Evolutionary conservation across 1,140 invertebrate species (phyloP), one percentile per base, ranked within the genome.

Genomic region (Drosophila dunni): DNA sequence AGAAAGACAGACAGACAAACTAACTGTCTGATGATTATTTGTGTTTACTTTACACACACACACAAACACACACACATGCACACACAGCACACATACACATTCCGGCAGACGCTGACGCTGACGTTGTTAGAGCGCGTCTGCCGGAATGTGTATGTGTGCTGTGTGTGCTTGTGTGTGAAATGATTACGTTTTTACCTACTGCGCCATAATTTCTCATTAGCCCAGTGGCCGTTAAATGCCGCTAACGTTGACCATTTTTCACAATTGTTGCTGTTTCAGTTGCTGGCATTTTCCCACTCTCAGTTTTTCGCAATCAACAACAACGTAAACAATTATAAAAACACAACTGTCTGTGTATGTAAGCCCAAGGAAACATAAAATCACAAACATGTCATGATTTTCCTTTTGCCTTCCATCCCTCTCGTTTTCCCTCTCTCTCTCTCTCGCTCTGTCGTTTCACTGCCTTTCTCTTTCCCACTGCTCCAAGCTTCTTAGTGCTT

Each of bases 1-100:
- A 29, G 24, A 29, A 29, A 29, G 24, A 72, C 75, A 79, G 75
- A 79, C 57, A 54, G 69, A 58, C 51, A 82, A 78, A 88, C 79
- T 78, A 68, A 83, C 83, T 83, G 83, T 88, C 83, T 86, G 83
- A 79, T 88, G 83, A 88, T 89, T 88, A 89, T 88, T 88, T 88
- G 84, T 88, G 64, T 88, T 88, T 83, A 71, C 80, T 78, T 78
- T 75, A 29, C 57, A 17, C 60, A 60, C 60, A 53, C 58, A 56
- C 48, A 40, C 61, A 62, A 56, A 58, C 58, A 46, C 33, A 64
- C 13, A 75, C 20, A 62, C 13, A 69, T n/a, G n/a, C 36, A 46
- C 29, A 62, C 40, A 40, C 44, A 53, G 36, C 36, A 63, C 54
- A 81, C 15, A n/a, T n/a, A n/a, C n/a, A n/a, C n/a, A n/a, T n/a